These are phyloP conservation scores for Gephyroberyx darwinii DNA, from an alignment of 2,797 vertebrate species.

Conservation along the genomic window DNA sequence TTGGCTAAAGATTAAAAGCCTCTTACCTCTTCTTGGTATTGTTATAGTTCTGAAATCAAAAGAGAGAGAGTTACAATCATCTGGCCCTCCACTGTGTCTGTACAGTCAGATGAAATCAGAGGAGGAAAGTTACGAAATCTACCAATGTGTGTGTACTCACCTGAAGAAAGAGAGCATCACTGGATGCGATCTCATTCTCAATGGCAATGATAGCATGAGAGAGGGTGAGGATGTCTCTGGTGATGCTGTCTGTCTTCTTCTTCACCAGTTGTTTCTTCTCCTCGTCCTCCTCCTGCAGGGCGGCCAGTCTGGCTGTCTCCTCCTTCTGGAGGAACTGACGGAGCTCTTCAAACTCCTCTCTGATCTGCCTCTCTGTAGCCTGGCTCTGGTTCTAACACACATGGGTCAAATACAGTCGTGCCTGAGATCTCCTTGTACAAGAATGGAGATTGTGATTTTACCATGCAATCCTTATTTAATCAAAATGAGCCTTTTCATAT, in stretches of 20 bases:
- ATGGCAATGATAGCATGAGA: constrained; percentile 79
- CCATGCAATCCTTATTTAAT: too few species aligned
- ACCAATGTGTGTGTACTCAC: constrained; percentile 45
- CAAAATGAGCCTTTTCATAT: too few species aligned
- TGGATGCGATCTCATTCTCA: constrained; percentile 78
- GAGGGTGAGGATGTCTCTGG: constrained; percentile 78
- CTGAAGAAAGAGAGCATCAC: constrained; percentile 77
- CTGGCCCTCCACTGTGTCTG: too few species aligned
- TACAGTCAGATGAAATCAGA: background rate
- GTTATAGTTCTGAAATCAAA: constrained; percentile 78
- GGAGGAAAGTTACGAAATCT: background rate
- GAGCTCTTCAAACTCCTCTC: constrained; percentile 77
- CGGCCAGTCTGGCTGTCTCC: constrained; percentile 66
- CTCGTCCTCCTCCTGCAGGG: constrained; percentile 76
- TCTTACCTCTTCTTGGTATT: constrained; percentile 79
- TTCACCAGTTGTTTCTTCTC: constrained; percentile 78
- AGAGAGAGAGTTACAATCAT: constrained; percentile 1
- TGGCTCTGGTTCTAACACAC: constrained; percentile 76
- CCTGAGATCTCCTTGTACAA: too few species aligned
- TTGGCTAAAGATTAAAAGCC: background rate
- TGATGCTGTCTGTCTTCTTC: constrained; percentile 78
- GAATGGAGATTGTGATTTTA: too few species aligned
- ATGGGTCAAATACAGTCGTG: background rate
- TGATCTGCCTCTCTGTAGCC: constrained; percentile 79
- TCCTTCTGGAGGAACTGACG: constrained; percentile 76